These are phyloP conservation scores for Apis dorsata DNA, from an alignment of 1,140 invertebrate genomes.

Conservation along the genomic window DNA sequence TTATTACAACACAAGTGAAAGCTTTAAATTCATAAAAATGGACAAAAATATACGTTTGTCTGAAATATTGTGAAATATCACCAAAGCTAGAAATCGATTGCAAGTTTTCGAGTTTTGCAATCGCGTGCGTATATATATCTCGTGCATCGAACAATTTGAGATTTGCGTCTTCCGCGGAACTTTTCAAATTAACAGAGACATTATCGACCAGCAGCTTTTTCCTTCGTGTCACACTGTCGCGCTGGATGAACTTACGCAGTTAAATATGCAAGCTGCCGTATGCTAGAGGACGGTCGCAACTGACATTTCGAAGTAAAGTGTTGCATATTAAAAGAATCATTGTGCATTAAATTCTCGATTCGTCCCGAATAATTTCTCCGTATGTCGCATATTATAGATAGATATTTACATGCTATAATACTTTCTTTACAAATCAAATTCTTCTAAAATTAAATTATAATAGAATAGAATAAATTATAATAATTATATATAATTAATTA, in stretches of 20 bases:
- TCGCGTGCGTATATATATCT: neutral
- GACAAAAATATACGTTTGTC: neutral
- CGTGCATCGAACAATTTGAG: neutral
- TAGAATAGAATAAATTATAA: too few species aligned
- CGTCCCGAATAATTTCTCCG: neutral
- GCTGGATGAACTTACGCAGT: neutral
- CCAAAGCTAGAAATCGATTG: neutral
- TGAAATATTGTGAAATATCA: neutral
- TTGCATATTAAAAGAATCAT: neutral
- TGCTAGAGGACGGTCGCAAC: neutral
- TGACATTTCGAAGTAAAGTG: conserved; percentile 17
- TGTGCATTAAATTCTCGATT: too few species aligned
- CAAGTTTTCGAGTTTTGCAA: neutral
- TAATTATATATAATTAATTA: too few species aligned
- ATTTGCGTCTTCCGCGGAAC: conserved; percentile 9
- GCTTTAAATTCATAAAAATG: too few species aligned
- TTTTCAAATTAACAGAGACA: conserved; percentile 24
- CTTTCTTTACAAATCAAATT: too few species aligned
- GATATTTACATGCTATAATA: too few species aligned
- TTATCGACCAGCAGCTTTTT: neutral
- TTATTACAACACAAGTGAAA: too few species aligned
- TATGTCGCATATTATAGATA: too few species aligned
- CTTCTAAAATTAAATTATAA: too few species aligned
- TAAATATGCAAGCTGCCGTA: conserved; percentile 3
- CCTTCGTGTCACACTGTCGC: neutral